Base-by-base conservation (phyloP, 1,140 invertebrate species). In the Ceratosolen solmsi region DNA sequence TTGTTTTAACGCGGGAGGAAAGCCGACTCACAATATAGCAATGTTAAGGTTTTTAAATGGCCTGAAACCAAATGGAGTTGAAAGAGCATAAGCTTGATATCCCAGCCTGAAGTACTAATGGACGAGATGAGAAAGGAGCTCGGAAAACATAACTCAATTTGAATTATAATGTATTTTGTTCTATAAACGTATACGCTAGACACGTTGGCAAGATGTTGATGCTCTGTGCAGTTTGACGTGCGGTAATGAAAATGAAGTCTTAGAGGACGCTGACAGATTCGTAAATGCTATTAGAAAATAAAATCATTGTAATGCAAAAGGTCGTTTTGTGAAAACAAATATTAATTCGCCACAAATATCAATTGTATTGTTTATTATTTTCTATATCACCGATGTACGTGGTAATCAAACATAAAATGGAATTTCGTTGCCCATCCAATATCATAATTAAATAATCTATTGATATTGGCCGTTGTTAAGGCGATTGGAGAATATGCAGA, bases 161-260 rank as follows among this genome's bases (percentile, higher is more conserved):
- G 30, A 65, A 65, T 65, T 36, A 65, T 65, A 33, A 65, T 65
- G 30, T 20, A 11, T 65, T 65, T 65, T 65, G 60, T 65, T 65
- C 5, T 65, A 65, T 2, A 36, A 65, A 65, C 20, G 60, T 36
- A 65, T 65, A n/a, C n/a, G 30, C 36, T 65, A 36, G 30, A 36
- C 20, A 15, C 30, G 30, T 65, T 30, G 20, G 60, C 4, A 17
- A 36, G 20, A 36, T 36, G 30, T 65, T 36, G 33, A 33, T 36
- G 33, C 30, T 65, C 36, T 25, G 3, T 36, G 8, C 0, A 36
- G n/a, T 36, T 65, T 65, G 60, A 65, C 60, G 60, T 36, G 1
- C 20, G 4, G 60, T 65, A 65, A 65, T 65, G 30, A 33, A 65
- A 65, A 65, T 65, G 30, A 33, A 65, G 30, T 65, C 60, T 65